Percentiles rank a stretch among this genome's conserved stretches.
Evolutionary conservation across 2,888 invertebrate genomes (phyloP).

Genomic region (Melieria omissa): DNA sequence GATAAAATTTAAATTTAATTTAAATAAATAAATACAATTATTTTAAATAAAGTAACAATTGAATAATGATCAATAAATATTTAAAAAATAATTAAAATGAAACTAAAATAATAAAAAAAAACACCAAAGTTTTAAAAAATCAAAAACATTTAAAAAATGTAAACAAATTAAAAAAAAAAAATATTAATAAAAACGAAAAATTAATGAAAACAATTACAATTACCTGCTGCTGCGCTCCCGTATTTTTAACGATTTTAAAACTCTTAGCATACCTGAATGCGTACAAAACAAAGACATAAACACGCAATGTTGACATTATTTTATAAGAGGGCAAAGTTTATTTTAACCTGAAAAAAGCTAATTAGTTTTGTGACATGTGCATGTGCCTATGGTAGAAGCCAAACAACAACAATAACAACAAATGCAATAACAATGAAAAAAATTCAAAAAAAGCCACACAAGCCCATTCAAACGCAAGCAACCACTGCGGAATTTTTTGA

Average conservation of each 20-base stretch:
- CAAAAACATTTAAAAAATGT: constrained; percentile 13
- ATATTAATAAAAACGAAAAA: background rate
- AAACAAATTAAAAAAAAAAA: background rate
- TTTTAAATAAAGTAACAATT: too few species aligned
- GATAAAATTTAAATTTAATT: too few species aligned
- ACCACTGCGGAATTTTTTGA: too few species aligned
- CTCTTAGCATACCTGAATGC: too few species aligned
- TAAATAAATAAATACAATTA: too few species aligned
- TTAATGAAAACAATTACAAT: background rate
- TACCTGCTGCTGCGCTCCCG: too few species aligned
- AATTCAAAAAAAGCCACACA: constrained; percentile 1
- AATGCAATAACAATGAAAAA: constrained; percentile 31
- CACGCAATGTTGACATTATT: constrained; percentile 64
- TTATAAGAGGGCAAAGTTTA: constrained; percentile 64
- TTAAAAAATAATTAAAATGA: too few species aligned
- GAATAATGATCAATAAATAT: too few species aligned
- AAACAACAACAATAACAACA: constrained; percentile 36
- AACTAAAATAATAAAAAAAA: too few species aligned
- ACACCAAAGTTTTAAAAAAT: too few species aligned
- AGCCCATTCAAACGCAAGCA: background rate
- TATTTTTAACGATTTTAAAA: too few species aligned
- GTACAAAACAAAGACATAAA: constrained; percentile 63
- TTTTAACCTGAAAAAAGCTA: constrained; percentile 62
- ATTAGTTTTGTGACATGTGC: constrained; percentile 56
- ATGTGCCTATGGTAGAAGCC: background rate